phyloP scores from a whole-genome alignment of 2,113 vertebrate genomes.

The Oncorhynchus kisutch region DNA sequence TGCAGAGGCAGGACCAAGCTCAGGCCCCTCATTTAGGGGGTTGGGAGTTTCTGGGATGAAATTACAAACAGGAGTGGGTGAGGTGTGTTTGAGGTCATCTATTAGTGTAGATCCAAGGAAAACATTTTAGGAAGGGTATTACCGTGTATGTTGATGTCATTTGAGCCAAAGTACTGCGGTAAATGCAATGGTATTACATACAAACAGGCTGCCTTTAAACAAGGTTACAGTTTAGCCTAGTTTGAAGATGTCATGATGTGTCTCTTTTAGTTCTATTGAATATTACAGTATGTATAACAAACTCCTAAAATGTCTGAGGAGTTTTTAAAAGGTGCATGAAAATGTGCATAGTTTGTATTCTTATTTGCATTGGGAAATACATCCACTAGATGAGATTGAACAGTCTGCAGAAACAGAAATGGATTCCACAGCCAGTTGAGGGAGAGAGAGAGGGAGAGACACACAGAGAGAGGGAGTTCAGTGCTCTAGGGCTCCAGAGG shows the following conservation, averaged over 20 bases:
- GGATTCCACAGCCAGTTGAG: neutral
- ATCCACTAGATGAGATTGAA: neutral
- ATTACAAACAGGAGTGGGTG: constrained; percentile 68
- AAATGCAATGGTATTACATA: too few relatives aligned
- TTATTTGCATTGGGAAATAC: neutral
- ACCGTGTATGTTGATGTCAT: constrained; percentile 6
- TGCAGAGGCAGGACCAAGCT: too few relatives aligned
- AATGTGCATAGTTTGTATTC: neutral
- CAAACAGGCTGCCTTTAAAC: too few relatives aligned
- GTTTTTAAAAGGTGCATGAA: too few relatives aligned
- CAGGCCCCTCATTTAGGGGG: constrained; percentile 45
- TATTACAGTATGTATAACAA: too few relatives aligned
- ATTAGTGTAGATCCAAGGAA: constrained; percentile 37
- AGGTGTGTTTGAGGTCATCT: constrained; percentile 38
- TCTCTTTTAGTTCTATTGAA: too few relatives aligned
- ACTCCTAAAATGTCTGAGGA: too few relatives aligned
- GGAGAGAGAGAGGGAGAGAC: neutral
- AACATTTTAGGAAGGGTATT: constrained; percentile 11
- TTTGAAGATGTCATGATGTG: too few relatives aligned
- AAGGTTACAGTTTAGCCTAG: too few relatives aligned
- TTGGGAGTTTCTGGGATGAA: constrained; percentile 61
- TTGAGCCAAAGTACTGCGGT: neutral
- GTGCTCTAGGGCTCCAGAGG: constrained; percentile 21
- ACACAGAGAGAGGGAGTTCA: neutral
- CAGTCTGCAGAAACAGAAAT: neutral